Base-by-base conservation (phyloP, 2,113 vertebrate genomes). In the Varanus salvator region DNA sequence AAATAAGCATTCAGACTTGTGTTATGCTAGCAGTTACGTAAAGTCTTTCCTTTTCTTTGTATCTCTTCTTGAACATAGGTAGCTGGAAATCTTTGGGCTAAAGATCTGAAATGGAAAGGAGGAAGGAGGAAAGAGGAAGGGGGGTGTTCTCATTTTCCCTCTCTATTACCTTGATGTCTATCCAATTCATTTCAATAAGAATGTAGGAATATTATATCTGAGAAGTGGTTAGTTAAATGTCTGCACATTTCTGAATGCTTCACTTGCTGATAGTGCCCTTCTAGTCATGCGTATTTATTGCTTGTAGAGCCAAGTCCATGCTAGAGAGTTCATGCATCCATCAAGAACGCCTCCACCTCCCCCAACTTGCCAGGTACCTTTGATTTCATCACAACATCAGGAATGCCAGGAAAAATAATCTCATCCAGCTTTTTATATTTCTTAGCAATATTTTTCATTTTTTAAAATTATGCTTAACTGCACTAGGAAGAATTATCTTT, bases 221-320 rank as follows among this genome's bases (percentile, higher is more conserved):
- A 88, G 75, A 80, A 80, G 50, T 2, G 8, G 34, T 71, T 80
- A 83, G 81, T 91, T 84, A 85, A 85, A 72, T 88, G 72, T 84
- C 81, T 88, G 75, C n/a, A 57, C 76, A 85, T 77, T 80, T 84
- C 15, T 85, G 75, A 80, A 80, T 75, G 75, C 75, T 52, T 81
- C 75, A 80, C 21, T 88, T 85, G 68, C 77, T 60, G 84, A 78
- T 64, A 75, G 69, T 83, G 38, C 69, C 71, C 34, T 87, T 8
- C 69, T 87, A 86, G 52, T 90, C 85, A 82, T 71, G 77, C 57
- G 50, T 87, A 82, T 74, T 54, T 80, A 75, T 91, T 85, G 85
- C 75, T 88, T 25, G 27, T 38, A 71, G 54, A 75, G 80, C 68
- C 25, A 64, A 77, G 68, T 74, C 52, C 83, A 80, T 69, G 66